Conservation (phyloP, 2,113 vertebrate genomes). For the Circaetus gallicus region DNA sequence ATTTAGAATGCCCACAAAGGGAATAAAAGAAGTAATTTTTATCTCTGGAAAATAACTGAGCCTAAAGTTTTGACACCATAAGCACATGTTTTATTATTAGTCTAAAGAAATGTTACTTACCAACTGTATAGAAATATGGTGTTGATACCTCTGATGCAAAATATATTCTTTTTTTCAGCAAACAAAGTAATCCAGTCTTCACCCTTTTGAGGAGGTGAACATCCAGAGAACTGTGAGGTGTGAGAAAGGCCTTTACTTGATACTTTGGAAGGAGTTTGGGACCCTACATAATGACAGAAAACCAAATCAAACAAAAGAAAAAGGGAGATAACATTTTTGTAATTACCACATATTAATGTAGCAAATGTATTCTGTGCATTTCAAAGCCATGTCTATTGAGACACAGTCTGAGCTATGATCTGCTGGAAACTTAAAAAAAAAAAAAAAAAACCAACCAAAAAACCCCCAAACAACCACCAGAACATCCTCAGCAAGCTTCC, state of each 20-base stretch:
- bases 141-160: conserved; percentile 86
- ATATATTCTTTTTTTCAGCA: conserved; percentile 82
- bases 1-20: not conserved
- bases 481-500: not conserved
- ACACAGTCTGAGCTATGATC: not conserved
- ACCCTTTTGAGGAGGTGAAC: conserved; percentile 79
- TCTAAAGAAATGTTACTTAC: conserved; percentile 57
- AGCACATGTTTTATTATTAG: not conserved
- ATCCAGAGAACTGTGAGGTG: conserved; percentile 68
- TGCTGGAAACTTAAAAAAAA: not conserved
- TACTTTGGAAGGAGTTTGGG: conserved; percentile 78
- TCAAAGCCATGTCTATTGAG: not conserved
- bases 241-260: conserved; percentile 78
- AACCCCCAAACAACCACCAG: not conserved
- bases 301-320: not conserved
- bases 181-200: conserved; percentile 76
- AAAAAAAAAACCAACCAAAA: not conserved
- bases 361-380: not conserved
- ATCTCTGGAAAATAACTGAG: not conserved
- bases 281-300: conserved; percentile 67
- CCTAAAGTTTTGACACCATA: not conserved
- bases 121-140: conserved; percentile 85
- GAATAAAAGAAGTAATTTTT: not conserved
- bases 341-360: not conserved
- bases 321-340: not conserved